These are phyloP conservation scores for Cactoblastis cactorum DNA, from an alignment of 2,888 invertebrate species.

Conservation along the genomic window DNA sequence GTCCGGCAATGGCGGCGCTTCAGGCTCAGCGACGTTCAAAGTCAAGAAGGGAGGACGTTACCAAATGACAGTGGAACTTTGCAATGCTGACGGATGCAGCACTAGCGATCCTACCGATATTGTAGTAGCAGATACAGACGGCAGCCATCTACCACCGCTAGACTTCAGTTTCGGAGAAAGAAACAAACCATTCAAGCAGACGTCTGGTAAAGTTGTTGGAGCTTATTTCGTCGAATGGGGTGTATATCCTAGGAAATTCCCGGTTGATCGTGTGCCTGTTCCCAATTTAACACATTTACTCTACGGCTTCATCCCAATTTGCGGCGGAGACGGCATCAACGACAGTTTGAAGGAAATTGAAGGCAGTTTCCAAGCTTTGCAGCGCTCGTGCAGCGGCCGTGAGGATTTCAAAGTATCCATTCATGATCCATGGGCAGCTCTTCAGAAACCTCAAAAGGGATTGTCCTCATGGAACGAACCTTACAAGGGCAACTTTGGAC, in stretches of 20 bases:
- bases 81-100: conserved; percentile 66
- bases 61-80: conserved; percentile 65
- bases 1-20: conserved; percentile 52
- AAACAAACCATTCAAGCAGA: conserved; percentile 71
- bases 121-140: conserved; percentile 69
- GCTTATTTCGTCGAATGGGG: conserved; percentile 75
- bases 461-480: conserved; percentile 72
- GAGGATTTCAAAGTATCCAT: conserved; percentile 73
- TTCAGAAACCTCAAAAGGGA: conserved; percentile 72
- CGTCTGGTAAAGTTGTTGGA: conserved; percentile 69
- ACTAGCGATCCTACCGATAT: conserved; percentile 64
- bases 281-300: conserved; percentile 69
- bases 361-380: conserved; percentile 71
- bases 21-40: conserved; percentile 61
- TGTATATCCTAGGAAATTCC: conserved; percentile 70
- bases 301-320: conserved; percentile 72
- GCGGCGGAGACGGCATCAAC: conserved; percentile 72
- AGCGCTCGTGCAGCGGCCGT: conserved; percentile 69
- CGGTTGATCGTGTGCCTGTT: conserved; percentile 63
- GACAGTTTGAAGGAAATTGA: conserved; percentile 75
- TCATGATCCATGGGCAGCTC: conserved; percentile 72
- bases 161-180: conserved; percentile 60
- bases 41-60: conserved; percentile 70
- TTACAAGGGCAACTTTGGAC: conserved; percentile 73
- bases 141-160: conserved; percentile 69